These are phyloP conservation scores for Chymomyza amoena DNA, from an alignment of 2,888 invertebrate genomes.

Conservation along the genomic window DNA sequence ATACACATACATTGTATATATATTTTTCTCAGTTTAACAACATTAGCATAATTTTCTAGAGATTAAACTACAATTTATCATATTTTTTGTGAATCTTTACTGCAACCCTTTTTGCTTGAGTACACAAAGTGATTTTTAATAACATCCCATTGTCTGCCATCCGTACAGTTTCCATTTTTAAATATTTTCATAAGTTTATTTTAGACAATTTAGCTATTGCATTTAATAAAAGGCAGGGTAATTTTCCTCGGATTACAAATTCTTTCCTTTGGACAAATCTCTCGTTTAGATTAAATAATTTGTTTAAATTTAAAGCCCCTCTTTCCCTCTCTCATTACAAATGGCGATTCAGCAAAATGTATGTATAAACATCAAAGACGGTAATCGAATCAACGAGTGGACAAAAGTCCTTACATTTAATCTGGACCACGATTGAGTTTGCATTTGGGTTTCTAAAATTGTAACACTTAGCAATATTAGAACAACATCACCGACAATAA, in stretches of 20 bases:
- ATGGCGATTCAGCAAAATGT: neutral
- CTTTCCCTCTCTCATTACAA: no score
- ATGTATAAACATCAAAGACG: no score
- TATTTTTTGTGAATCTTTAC: constrained; percentile 41
- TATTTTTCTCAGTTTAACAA: constrained; percentile 22
- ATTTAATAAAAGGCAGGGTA: neutral
- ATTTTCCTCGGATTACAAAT: neutral
- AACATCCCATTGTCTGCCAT: constrained; percentile 25
- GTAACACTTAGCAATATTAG: constrained; percentile 52
- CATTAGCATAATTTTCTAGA: constrained; percentile 68
- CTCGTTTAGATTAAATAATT: neutral
- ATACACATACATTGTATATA: constrained; percentile 11
- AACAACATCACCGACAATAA: constrained; percentile 23
- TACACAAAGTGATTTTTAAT: constrained; percentile 71
- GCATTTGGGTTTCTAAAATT: constrained; percentile 27
- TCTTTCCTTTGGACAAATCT: neutral
- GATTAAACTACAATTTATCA: constrained; percentile 72
- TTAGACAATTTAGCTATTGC: neutral
- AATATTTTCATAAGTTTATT: neutral
- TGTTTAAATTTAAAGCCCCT: no score
- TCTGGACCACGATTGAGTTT: neutral
- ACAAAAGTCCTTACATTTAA: no score
- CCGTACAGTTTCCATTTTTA: neutral
- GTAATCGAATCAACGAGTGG: no score
- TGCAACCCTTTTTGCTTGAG: constrained; percentile 39